Evolutionary conservation across 1,140 invertebrate species (phyloP), one percentile per base, ranked within the genome.

Genomic region (Penaeus indicus): DNA sequence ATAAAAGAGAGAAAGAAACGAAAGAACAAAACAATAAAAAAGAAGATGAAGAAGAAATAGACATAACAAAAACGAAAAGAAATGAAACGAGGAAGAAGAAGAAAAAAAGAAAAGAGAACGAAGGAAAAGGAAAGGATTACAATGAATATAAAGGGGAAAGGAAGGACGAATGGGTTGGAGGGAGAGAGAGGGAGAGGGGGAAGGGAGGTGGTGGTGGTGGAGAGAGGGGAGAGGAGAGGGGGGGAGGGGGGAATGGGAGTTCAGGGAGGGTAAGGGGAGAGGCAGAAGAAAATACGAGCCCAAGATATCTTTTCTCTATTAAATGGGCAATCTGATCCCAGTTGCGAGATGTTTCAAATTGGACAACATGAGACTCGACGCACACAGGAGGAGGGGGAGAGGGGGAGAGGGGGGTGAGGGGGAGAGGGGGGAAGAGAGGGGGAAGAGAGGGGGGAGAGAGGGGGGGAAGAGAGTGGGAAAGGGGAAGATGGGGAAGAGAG

Each of bases 281-380:
- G 72, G 42, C 27, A 75, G 72, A 75, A 75, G 27, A 72, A 72
- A n/a, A 32, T 10, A 27, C 27, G 42, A 38, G 27, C 42, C 72
- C 42, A 38, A 27, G 25, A 38, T 75, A 75, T 75, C 72, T 75
- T 75, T 75, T 75, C 72, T 75, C 72, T 27, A 75, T 75, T 75
- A 75, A 75, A 75, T 75, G 72, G 72, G 72, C 72, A 75, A 75
- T 75, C 27, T 75, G 72, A 75, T 38, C 72, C 72, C 25, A 21
- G 42, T 38, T 38, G 42, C 27, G 72, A 75, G 72, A 75, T 75
- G 72, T 75, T 75, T 75, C 72, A 75, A 75, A 75, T 75, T 75
- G 72, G 72, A 75, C 72, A 75, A 75, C 72, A 27, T 75, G 72
- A 75, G 27, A 75, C 25, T 38, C n/a, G 16, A 25, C 72, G 54